Evolutionary conservation across 1,140 invertebrate genomes (phyloP).

Genomic region (Phymorhynchus buccinoides): DNA sequence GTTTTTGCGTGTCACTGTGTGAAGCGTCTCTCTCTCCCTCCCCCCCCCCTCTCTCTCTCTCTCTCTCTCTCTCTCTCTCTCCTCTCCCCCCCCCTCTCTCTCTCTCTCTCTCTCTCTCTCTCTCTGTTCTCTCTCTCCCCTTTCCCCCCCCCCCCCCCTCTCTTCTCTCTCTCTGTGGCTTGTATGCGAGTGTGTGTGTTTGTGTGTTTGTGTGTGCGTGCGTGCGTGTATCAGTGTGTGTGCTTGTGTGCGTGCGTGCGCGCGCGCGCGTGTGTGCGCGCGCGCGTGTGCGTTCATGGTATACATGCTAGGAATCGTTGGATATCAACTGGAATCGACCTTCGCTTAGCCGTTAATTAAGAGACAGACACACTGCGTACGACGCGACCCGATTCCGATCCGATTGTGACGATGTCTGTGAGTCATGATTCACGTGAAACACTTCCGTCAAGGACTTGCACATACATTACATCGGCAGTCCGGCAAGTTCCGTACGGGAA

Average conservation of each 20-base stretch:
- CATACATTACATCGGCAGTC: too few species aligned
- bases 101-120: neutral
- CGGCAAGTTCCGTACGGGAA: too few species aligned
- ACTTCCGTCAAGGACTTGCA: too few species aligned
- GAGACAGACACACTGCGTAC: too few species aligned
- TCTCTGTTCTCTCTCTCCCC: neutral
- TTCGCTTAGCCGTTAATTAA: too few species aligned
- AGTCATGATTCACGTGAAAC: too few species aligned
- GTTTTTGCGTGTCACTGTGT: too few species aligned
- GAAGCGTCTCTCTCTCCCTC: neutral
- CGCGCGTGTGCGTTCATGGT: neutral
- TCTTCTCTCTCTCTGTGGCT: neutral
- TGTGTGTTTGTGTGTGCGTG: neutral
- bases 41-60: neutral
- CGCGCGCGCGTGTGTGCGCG: neutral
- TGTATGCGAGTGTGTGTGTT: neutral
- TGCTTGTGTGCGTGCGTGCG: neutral
- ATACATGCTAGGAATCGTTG: neutral
- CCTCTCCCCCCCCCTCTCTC: neutral
- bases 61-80: slow-evolving; percentile 18
- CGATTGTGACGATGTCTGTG: too few species aligned
- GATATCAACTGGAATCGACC: too few species aligned
- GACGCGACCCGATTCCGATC: too few species aligned
- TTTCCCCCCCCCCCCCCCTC: neutral
- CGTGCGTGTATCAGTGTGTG: too few species aligned